These are phyloP conservation scores for Onthophagus sagittarius DNA, from an alignment of 2,888 invertebrate genomes.

Conservation along the genomic window DNA sequence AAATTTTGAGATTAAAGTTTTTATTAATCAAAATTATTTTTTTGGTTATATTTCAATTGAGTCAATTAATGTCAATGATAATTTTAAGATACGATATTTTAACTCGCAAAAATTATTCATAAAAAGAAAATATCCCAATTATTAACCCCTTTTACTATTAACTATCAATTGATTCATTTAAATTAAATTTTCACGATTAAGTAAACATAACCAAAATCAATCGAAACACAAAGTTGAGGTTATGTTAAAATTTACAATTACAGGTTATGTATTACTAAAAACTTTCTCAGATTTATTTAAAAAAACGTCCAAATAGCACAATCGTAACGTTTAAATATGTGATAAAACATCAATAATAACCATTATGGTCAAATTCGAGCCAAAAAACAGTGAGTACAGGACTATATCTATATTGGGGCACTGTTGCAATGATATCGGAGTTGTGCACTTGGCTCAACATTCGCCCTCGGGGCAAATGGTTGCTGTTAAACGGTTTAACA, in stretches of 20 bases:
- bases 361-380: slow-evolving; percentile 45
- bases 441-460: slow-evolving; percentile 68
- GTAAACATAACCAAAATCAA: background rate
- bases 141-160: background rate
- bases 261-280: background rate
- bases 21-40: background rate
- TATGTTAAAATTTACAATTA: background rate
- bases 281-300: background rate
- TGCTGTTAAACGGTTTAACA: slow-evolving; percentile 71
- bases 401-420: slow-evolving; percentile 64
- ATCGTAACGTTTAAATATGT: background rate
- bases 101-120: too few species aligned
- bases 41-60: background rate
- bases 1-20: background rate
- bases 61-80: too few species aligned
- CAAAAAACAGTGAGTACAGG: slow-evolving; percentile 61
- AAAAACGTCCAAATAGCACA: background rate
- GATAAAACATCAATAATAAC: slow-evolving; percentile 26
- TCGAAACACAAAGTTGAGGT: background rate
- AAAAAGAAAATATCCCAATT: background rate
- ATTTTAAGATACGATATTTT: too few species aligned
- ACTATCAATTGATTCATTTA: background rate
- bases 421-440: slow-evolving; percentile 66
- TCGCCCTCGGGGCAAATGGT: slow-evolving; percentile 63
- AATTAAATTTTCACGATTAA: background rate